phyloP scores from a whole-genome alignment of 2,797 vertebrate species.

The Toxotes lorentzi region DNA sequence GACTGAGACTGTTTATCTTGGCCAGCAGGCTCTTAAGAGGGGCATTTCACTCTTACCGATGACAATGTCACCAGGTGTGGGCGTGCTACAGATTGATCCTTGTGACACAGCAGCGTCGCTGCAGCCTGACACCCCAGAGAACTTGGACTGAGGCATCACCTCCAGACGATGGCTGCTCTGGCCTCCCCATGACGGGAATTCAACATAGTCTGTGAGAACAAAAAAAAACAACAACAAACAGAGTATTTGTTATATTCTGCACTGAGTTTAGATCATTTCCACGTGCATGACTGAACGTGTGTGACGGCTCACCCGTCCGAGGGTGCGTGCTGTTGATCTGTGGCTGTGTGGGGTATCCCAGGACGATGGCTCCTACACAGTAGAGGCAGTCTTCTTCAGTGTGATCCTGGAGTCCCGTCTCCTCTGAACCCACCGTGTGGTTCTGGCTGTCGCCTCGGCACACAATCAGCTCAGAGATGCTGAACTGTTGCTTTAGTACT shows the following conservation, averaged over 20 bases:
- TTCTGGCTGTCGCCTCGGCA: slow-evolving; percentile 91
- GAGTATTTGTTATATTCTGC: not conserved
- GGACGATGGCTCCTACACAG: slow-evolving; percentile 92
- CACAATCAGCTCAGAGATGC: slow-evolving; percentile 97
- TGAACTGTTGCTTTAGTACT: slow-evolving; percentile 94
- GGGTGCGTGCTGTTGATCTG: slow-evolving; percentile 88
- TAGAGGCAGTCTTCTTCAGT: slow-evolving; percentile 97
- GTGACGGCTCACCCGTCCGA: slow-evolving; percentile 86
- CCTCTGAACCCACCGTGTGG: slow-evolving; percentile 91
- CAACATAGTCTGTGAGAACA: slow-evolving; percentile 88
- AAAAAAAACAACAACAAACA: not conserved
- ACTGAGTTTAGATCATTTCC: not conserved
- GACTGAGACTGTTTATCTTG: too few relatives aligned
- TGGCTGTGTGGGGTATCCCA: slow-evolving; percentile 90
- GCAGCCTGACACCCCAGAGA: slow-evolving; percentile 97
- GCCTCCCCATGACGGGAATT: slow-evolving; percentile 94
- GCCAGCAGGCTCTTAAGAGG: too few relatives aligned
- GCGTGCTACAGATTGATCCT: slow-evolving; percentile 93
- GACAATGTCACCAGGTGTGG: slow-evolving; percentile 91
- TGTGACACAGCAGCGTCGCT: slow-evolving; percentile 94
- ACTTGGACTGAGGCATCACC: slow-evolving; percentile 94
- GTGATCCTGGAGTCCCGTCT: slow-evolving; percentile 97
- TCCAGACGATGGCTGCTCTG: slow-evolving; percentile 94
- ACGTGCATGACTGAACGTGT: not conserved
- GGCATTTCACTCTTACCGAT: slow-evolving; percentile 93